Base-by-base conservation (phyloP, 2,888 invertebrate species). In the Drosophila neonasuta region DNA sequence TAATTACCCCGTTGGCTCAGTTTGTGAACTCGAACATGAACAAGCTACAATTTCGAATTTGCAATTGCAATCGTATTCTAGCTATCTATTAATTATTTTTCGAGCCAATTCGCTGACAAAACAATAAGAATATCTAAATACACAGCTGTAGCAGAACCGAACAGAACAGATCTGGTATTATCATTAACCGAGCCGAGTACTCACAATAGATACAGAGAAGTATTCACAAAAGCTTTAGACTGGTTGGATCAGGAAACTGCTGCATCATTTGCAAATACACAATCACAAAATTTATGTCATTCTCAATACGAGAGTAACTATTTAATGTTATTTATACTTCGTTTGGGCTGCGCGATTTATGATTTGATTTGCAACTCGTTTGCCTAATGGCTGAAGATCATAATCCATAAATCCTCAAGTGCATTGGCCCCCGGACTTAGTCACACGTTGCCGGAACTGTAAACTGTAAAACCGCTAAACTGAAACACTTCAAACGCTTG, bases 1-100 rank as follows among this genome's bases (percentile, higher is more conserved):
- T 82, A 80, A 80, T 85, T 80, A 68, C 48, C 44, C 2, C 29
- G 41, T 17, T 46, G 51, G 39, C 29, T 45, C 17, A 58, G 46
- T 49, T 42, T 36, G 41, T 61, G 57, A 61, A 54, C 39, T 51
- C 55, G 30, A 62, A 73, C 62, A 55, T 59, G 70, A 48, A 54
- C 71, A 29, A 17, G 24, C 34, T 36, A 15, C 39, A 60, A 44
- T 60, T 60, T 59, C 9, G 11, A 51, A 59, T 15, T 39, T 41
- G 39, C 39, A 41, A 41, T 55, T 55, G 51, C 48, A 67, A 55
- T 71, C 49, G 55, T 44, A 57, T 49, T 56, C 42, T 49, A 44
- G 46, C 34, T 49, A 44, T 52, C 34, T 17, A 39, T 44, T 63
- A 71, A 76, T 74, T 74, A 74, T 63, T 52, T 49, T 45, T 54